Evolutionary conservation across 2,888 invertebrate species (phyloP), one percentile per base, ranked within the genome.

Genomic region (Gandaritis pyraliata): DNA sequence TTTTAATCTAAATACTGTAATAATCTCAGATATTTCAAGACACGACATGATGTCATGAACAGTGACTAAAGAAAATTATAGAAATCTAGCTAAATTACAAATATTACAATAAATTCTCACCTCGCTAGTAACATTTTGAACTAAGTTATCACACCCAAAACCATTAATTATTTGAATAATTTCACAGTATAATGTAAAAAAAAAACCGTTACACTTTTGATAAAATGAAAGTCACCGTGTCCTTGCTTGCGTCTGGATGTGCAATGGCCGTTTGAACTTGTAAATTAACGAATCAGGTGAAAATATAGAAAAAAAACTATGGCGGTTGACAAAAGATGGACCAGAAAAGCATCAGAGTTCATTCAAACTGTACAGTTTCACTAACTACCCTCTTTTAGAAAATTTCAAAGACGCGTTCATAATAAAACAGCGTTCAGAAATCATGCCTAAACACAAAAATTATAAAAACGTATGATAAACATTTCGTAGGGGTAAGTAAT

Each of bases 121-220:
- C 90, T 86, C 46, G 85, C 78, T 66, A 85, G 71, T 72, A 88
- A 72, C 89, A 90, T 90, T 70, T 72, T 83, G 66, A 65, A 63
- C 66, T 64, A 65, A 41, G 23, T 71, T 58, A 73, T 70, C 72
- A 67, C 74, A 64, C 56, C 63, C 58, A 68, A 56, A 75, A 81
- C 64, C 80, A 86, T 82, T 69, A 83, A 83, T 76, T 65, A 58
- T 65, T 69, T 67, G 61, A 65, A 68, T 66, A 73, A 69, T 65
- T 65, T 70, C 51, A 66, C 65, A 57, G 51, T 53, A 55, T 61
- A 58, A 16, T 66, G 59, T 58, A 66, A 61, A 68, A 23, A n/a
- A 23, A 41, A 76, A 78, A 69, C 71, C 76, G 73, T 81, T 81
- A 77, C 69, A 72, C 67, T 68, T 74, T 70, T 58, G 54, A 77